phyloP scores from a whole-genome alignment of 92 coral and sea anemone species.

The Porites lobata region DNA sequence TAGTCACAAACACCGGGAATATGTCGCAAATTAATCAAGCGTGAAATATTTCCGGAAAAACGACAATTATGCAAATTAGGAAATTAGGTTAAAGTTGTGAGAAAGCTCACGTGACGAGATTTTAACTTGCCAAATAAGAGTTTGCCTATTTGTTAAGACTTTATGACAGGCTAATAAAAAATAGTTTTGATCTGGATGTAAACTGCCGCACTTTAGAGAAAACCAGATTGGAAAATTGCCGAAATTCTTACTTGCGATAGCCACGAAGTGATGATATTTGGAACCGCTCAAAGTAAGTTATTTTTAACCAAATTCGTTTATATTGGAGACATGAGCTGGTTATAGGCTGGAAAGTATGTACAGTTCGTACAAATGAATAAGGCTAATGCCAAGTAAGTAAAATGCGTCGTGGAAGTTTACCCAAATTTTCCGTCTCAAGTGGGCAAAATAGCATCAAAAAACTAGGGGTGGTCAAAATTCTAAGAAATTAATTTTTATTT shows the following conservation, averaged over 20 bases:
- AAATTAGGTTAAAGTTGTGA: not conserved
- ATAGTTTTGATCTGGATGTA: not conserved
- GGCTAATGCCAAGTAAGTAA: not conserved
- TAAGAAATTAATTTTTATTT: too few species aligned
- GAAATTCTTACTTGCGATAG: too few species aligned
- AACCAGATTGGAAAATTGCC: too few species aligned
- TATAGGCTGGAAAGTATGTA: too few species aligned
- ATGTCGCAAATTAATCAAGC: too few species aligned
- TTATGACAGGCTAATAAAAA: not conserved
- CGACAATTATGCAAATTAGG: not conserved
- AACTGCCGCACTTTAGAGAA: too few species aligned
- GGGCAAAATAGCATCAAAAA: slow-evolving; percentile 35
- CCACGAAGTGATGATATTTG: too few species aligned
- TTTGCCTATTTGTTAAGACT: not conserved
- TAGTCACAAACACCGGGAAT: too few species aligned
- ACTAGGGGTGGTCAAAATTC: slow-evolving; percentile 44
- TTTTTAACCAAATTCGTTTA: too few species aligned
- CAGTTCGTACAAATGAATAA: too few species aligned
- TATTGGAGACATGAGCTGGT: too few species aligned
- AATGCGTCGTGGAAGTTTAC: slow-evolving; percentile 31
- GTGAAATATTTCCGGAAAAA: not conserved
- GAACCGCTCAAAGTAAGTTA: too few species aligned
- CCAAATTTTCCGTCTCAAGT: slow-evolving; percentile 9
- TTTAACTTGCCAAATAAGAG: slow-evolving; percentile 26
- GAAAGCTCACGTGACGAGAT: slow-evolving; percentile 1